These are phyloP conservation scores for Dryobates pubescens DNA, from an alignment of 2,797 vertebrate genomes.

Conservation along the genomic window DNA sequence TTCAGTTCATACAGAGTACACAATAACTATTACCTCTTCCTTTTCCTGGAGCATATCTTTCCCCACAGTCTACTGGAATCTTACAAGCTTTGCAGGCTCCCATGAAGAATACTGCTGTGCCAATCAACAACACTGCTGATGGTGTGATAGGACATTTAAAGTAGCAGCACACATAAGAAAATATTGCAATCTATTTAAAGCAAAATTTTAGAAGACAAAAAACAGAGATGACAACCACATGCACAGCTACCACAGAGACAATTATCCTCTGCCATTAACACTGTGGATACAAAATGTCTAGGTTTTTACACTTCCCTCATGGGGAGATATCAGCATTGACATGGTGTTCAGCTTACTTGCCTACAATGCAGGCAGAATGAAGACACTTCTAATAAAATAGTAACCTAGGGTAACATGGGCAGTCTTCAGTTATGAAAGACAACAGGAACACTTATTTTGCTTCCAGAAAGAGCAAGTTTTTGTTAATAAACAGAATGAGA, in stretches of 20 bases:
- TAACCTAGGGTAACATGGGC: background rate
- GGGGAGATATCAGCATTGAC: background rate
- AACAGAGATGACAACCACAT: background rate
- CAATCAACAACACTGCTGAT: slow-evolving; percentile 38
- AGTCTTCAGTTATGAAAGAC: background rate
- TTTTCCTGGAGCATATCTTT: slow-evolving; percentile 47
- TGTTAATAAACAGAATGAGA: background rate
- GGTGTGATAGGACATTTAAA: slow-evolving; percentile 45
- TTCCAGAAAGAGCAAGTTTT: background rate
- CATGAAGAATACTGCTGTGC: slow-evolving; percentile 44
- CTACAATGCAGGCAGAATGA: background rate
- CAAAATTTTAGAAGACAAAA: background rate
- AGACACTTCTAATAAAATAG: background rate
- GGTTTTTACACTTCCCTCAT: background rate
- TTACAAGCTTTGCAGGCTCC: slow-evolving; percentile 47
- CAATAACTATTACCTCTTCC: slow-evolving; percentile 55
- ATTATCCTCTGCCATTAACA: slow-evolving; percentile 1
- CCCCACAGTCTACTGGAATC: slow-evolving; percentile 42
- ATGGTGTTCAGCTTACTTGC: background rate
- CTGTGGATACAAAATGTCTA: background rate
- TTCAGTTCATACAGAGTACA: slow-evolving; percentile 7
- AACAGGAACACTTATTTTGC: background rate
- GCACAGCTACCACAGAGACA: background rate
- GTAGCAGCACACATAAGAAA: slow-evolving; percentile 19
- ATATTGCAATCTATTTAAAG: slow-evolving; percentile 13